Conservation (phyloP, 2,888 invertebrate genomes). For the Chelonus formosanus region DNA sequence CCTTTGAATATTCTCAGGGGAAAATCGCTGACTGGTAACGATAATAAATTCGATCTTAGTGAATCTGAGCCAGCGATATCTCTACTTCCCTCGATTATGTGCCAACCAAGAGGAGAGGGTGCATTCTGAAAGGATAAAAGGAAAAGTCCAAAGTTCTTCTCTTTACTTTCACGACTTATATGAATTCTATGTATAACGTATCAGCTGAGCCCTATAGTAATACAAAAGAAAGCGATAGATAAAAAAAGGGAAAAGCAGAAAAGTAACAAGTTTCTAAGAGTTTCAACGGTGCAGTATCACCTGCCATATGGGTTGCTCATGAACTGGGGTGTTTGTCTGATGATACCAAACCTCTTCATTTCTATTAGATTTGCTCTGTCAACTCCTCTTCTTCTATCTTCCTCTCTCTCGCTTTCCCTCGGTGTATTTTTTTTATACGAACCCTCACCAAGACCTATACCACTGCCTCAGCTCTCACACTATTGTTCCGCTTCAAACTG, state of each 20-base stretch:
- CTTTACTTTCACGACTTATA: neutral
- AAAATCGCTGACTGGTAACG: constrained; percentile 13
- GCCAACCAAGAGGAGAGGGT: constrained; percentile 34
- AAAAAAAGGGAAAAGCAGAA: constrained; percentile 16
- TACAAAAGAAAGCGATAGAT: constrained; percentile 10
- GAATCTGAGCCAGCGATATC: constrained; percentile 14
- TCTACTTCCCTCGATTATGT: constrained; percentile 25
- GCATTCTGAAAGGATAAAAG: constrained; percentile 17
- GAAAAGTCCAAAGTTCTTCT: constrained; percentile 22
- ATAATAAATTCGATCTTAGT: constrained; percentile 16
- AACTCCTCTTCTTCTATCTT: constrained; percentile 39
- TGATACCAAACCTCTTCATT: constrained; percentile 55
- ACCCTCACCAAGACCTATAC: constrained; percentile 12
- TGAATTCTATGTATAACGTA: neutral
- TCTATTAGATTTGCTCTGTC: constrained; percentile 54
- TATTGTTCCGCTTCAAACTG: constrained; percentile 28
- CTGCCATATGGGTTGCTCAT: constrained; percentile 34
- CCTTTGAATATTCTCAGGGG: neutral
- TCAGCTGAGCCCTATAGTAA: constrained; percentile 4
- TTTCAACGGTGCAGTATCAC: constrained; percentile 34
- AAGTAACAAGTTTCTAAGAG: constrained; percentile 40
- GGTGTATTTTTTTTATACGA: too few relatives aligned
- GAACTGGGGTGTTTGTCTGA: constrained; percentile 43
- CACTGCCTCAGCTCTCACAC: constrained; percentile 6
- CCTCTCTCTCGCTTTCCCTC: constrained; percentile 20